Percentiles rank a stretch among this genome's conserved stretches.
phyloP scores from a whole-genome alignment of 2,888 invertebrate genomes.

The Drosophila engyochracea region DNA sequence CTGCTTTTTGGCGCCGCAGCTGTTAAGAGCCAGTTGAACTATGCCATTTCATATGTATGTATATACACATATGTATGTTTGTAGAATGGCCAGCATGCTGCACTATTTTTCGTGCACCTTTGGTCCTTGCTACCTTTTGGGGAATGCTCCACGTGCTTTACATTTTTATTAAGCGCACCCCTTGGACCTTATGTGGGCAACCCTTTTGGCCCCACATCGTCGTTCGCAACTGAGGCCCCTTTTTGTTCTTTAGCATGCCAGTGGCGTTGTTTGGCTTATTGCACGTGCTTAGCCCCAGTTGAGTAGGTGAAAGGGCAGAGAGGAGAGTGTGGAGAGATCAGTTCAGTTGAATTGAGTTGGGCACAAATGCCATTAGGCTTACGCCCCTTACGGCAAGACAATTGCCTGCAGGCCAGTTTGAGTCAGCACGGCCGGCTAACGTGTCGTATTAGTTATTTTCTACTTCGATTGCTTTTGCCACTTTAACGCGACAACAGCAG shows the following conservation, averaged over 20 bases:
- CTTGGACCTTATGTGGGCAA: slow-evolving; percentile 42
- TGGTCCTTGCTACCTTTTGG: slow-evolving; percentile 54
- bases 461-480: slow-evolving; percentile 82
- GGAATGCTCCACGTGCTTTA: slow-evolving; percentile 77
- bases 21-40: slow-evolving; percentile 83
- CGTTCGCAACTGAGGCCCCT: slow-evolving; percentile 15
- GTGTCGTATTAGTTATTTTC: slow-evolving; percentile 80
- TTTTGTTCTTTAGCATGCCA: slow-evolving; percentile 76
- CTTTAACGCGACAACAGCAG: slow-evolving; percentile 78
- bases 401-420: slow-evolving; percentile 67
- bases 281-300: slow-evolving; percentile 71
- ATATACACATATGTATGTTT: background rate
- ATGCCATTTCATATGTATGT: slow-evolving; percentile 71
- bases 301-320: slow-evolving; percentile 19
- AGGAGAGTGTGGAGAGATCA: slow-evolving; percentile 4
- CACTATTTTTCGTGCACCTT: slow-evolving; percentile 76
- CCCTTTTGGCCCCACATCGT: slow-evolving; percentile 67
- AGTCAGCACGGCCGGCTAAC: slow-evolving; percentile 71
- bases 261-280: slow-evolving; percentile 81
- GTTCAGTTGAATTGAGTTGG: slow-evolving; percentile 33
- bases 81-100: slow-evolving; percentile 52
- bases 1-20: slow-evolving; percentile 77
- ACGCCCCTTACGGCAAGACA: slow-evolving; percentile 61
- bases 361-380: slow-evolving; percentile 76
- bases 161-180: slow-evolving; percentile 82